Base-by-base conservation (phyloP, 2,888 invertebrate genomes). In the Caenorhabditis zanzibari region DNA sequence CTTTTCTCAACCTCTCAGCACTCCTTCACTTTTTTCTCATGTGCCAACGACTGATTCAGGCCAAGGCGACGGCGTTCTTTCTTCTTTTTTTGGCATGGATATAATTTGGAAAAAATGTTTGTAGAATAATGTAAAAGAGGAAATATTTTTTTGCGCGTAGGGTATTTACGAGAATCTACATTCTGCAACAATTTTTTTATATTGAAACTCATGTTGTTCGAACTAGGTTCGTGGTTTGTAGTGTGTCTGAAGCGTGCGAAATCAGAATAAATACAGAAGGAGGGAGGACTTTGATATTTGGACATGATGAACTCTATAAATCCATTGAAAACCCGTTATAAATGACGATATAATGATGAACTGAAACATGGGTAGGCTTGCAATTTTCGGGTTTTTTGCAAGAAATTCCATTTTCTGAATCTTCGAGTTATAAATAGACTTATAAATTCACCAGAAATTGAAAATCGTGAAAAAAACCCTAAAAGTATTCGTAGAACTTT, bases 21-120 rank as follows among this genome's bases (percentile, higher is more conserved):
- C 38, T 38, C 32, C 44, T 19, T 19, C n/a, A 41, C 24, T 61
- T 3, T 52, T 35, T 35, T 59, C 47, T 52, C 49, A 73, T 61
- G 73, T 49, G 26, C 28, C 7, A 16, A 5, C 19, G 24, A 16
- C 38, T 32, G 52, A 38, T 38, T 38, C 38, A 38, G 38, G 38
- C 38, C 68, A 32, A n/a, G 32, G n/a, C 32, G 44, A 24, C 44
- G 63, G 63, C 32, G 49, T 66, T 52, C 49, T 52, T 66, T 52
- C 47, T 35, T n/a, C 9, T 35, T 22, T 38, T 14, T 14, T 9
- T 35, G 19, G n/a, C n/a, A n/a, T n/a, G n/a, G n/a, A n/a, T n/a
- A n/a, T n/a, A n/a, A n/a, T n/a, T n/a, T n/a, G n/a, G n/a, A n/a
- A n/a, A n/a, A n/a, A n/a, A n/a, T n/a, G n/a, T n/a, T n/a, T n/a